phyloP scores from a whole-genome alignment of 2,888 invertebrate species.

The Drosophila prostipennis region DNA sequence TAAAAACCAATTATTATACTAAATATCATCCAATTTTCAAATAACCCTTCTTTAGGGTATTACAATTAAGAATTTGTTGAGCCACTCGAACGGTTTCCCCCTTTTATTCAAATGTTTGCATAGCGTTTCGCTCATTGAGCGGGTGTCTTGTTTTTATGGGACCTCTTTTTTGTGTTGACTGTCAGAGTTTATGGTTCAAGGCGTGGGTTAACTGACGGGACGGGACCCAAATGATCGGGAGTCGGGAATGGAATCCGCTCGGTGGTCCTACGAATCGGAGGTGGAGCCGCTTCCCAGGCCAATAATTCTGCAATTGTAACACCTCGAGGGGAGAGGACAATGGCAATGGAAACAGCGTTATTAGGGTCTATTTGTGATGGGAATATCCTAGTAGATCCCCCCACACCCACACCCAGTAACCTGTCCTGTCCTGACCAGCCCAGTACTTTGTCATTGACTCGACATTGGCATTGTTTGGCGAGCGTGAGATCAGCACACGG shows the following conservation, averaged over 20 bases:
- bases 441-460: conserved; percentile 53
- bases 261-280: conserved; percentile 73
- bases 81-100: conserved; percentile 20
- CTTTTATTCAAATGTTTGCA: conserved; percentile 46
- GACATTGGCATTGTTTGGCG: conserved; percentile 58
- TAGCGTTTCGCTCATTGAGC: conserved; percentile 52
- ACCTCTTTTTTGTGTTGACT: conserved; percentile 5
- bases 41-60: not conserved
- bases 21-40: not conserved
- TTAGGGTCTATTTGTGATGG: conserved; percentile 64
- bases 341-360: conserved; percentile 50
- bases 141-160: conserved; percentile 27
- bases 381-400: conserved; percentile 15
- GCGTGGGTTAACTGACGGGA: conserved; percentile 36
- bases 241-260: conserved; percentile 13
- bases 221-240: conserved; percentile 7
- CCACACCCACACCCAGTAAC: not conserved
- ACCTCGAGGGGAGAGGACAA: conserved; percentile 50
- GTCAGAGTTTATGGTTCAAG: conserved; percentile 29
- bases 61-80: conserved; percentile 49
- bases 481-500: conserved; percentile 79
- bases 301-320: conserved; percentile 79
- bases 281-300: conserved; percentile 76
- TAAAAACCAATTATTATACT: not conserved
- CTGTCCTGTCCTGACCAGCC: conserved; percentile 30